Evolutionary conservation across 2,888 invertebrate genomes (phyloP).

Genomic region (Oligia fasciuncula): DNA sequence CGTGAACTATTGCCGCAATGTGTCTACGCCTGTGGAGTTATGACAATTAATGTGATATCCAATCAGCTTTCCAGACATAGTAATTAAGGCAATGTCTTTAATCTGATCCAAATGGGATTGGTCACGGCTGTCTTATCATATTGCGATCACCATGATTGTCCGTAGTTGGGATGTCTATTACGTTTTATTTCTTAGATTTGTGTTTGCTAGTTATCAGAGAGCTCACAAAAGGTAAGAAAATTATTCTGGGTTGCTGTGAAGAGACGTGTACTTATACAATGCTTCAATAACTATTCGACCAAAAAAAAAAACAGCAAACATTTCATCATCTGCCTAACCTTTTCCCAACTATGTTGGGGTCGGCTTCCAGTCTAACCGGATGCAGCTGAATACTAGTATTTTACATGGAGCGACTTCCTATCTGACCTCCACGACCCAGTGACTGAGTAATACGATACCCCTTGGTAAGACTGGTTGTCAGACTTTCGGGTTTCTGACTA

Average conservation of each 20-base stretch:
- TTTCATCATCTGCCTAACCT: too few species aligned
- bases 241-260: too few species aligned
- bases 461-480: too few species aligned
- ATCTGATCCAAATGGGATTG: slow-evolving; percentile 12
- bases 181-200: not conserved
- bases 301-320: too few species aligned
- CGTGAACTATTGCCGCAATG: slow-evolving; percentile 39
- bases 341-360: too few species aligned
- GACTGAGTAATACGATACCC: too few species aligned
- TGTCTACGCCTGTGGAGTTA: slow-evolving; percentile 22
- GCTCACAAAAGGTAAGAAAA: not conserved
- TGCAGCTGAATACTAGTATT: too few species aligned
- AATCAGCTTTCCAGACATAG: slow-evolving; percentile 39
- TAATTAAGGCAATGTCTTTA: slow-evolving; percentile 42
- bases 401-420: too few species aligned
- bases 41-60: slow-evolving; percentile 29
- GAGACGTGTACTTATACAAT: not conserved
- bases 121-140: slow-evolving; percentile 15
- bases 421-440: too few species aligned
- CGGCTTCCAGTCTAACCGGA: too few species aligned
- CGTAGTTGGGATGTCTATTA: not conserved
- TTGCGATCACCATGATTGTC: slow-evolving; percentile 8
- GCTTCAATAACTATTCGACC: not conserved
- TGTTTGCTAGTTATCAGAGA: not conserved
- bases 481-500: too few species aligned